Evolutionary conservation across 2,113 vertebrate species (phyloP).

Genomic region (Plecotus auritus): DNA sequence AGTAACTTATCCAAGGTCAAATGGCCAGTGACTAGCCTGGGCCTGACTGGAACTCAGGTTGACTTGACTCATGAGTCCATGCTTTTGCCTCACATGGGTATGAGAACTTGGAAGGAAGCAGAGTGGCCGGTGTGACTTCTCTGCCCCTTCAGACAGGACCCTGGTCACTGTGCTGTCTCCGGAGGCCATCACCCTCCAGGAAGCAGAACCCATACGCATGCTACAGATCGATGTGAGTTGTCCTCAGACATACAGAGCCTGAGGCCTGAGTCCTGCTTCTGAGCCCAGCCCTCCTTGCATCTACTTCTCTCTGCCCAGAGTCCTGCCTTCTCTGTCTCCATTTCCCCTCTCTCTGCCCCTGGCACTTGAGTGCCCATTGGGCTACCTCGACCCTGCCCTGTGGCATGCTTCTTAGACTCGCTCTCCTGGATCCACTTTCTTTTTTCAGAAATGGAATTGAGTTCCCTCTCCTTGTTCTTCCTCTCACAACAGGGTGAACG

Average conservation of each 20-base stretch:
- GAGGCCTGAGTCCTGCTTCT: neutral
- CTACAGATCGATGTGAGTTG: constrained; percentile 78
- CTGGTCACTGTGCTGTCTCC: constrained; percentile 52
- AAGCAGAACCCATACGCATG: constrained; percentile 74
- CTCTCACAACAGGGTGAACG: constrained; percentile 75
- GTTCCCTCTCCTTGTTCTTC: neutral
- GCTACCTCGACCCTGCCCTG: neutral
- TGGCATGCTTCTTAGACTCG: neutral
- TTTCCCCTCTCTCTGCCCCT: neutral
- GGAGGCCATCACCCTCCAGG: constrained; percentile 84
- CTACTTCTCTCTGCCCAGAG: neutral
- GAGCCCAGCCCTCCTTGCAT: neutral
- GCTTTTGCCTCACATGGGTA: neutral
- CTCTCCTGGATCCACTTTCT: neutral
- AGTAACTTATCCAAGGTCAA: neutral
- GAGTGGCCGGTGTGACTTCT: neutral
- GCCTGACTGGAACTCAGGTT: neutral
- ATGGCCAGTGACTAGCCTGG: neutral
- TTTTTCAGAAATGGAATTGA: neutral
- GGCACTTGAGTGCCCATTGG: neutral
- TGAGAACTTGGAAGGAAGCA: neutral
- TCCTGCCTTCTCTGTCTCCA: neutral
- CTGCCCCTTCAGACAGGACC: constrained; percentile 24
- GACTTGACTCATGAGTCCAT: neutral
- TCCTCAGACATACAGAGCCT: neutral